phyloP scores from a whole-genome alignment of 2,113 vertebrate genomes.

The Brachyhypopomus gauderio region DNA sequence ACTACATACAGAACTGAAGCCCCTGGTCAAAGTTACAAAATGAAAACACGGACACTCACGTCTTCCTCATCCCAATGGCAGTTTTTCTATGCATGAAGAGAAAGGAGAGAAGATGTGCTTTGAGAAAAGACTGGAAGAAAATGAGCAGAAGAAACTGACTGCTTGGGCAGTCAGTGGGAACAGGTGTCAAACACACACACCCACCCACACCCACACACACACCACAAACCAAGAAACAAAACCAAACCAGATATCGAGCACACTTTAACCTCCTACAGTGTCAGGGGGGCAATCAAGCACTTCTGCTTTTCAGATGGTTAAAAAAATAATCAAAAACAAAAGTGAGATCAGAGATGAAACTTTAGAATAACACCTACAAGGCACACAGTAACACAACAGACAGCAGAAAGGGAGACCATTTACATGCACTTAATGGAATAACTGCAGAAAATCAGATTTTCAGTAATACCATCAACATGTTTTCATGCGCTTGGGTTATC shows the following conservation, averaged over 20 bases:
- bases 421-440: no score
- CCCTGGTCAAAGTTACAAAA: conserved; percentile 23
- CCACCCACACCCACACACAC: conserved; percentile 13
- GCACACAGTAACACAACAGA: background rate
- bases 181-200: conserved; percentile 24
- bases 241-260: background rate
- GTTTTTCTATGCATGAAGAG: conserved; percentile 78
- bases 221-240: conserved; percentile 37
- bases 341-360: conserved; percentile 18
- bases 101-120: conserved; percentile 52
- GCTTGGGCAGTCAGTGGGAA: conserved; percentile 29
- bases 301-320: conserved; percentile 35
- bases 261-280: background rate
- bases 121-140: conserved; percentile 32
- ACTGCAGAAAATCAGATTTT: background rate
- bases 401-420: background rate
- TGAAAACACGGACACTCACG: conserved; percentile 73
- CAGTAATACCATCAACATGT: no score
- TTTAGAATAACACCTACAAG: no score
- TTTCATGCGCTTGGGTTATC: no score
- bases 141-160: conserved; percentile 49
- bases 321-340: background rate
- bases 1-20: conserved; percentile 25
- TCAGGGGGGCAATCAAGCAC: background rate
- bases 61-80: conserved; percentile 81